These are phyloP conservation scores for Tinea trinotella DNA, from an alignment of 2,888 invertebrate genomes.

Conservation along the genomic window DNA sequence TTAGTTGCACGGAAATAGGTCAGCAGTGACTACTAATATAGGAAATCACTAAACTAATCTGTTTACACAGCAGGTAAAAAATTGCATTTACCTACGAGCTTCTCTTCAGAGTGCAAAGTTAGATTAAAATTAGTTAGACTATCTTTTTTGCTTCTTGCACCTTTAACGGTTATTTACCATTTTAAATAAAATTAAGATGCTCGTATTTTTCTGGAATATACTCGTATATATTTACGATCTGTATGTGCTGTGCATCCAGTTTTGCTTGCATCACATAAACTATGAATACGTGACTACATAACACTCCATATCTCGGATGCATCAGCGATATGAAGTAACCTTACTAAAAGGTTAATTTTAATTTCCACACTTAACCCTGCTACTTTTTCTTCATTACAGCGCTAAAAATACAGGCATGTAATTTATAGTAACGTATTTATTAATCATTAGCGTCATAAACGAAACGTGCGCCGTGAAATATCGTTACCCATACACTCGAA, in stretches of 20 bases:
- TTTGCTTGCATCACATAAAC: not conserved
- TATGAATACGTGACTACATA: not conserved
- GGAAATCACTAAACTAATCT: slow-evolving; percentile 1
- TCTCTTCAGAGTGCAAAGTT: not conserved
- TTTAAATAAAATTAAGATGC: not conserved
- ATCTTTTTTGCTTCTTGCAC: not conserved
- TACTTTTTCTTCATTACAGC: slow-evolving; percentile 9
- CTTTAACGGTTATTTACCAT: too few relatives aligned
- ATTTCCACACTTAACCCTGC: not conserved
- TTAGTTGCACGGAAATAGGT: slow-evolving; percentile 15
- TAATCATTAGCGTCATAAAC: slow-evolving; percentile 19
- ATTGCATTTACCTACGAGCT: not conserved
- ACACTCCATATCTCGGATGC: too few relatives aligned
- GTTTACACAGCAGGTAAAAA: not conserved
- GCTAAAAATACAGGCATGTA: not conserved
- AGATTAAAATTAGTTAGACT: not conserved
- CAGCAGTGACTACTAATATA: slow-evolving; percentile 5
- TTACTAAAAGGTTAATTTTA: slow-evolving; percentile 8
- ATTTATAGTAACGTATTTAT: slow-evolving; percentile 9
- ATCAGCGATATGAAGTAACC: not conserved
- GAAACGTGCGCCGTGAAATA: slow-evolving; percentile 19
- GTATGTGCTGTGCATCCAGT: not conserved
- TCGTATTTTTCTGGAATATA: not conserved
- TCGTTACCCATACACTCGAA: slow-evolving; percentile 11
- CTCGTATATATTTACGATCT: not conserved